phyloP scores from a whole-genome alignment of 2,888 invertebrate genomes.

The Cactoblastis cactorum region DNA sequence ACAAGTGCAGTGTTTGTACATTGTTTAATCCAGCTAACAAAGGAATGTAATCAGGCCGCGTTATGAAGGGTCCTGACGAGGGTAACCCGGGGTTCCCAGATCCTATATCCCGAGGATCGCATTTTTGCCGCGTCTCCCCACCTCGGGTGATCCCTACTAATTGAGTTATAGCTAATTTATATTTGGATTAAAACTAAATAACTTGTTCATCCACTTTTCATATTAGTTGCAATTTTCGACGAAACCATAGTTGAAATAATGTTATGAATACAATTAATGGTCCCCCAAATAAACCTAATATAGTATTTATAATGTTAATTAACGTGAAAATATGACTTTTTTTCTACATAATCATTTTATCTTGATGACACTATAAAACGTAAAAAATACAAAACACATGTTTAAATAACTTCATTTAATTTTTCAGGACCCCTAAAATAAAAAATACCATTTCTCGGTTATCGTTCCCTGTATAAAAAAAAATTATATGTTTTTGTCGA shows the following conservation, averaged over 20 bases:
- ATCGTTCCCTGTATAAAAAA: too few relatives aligned
- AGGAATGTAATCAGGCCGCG: constrained; percentile 64
- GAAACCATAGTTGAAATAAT: not conserved
- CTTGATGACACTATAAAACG: too few relatives aligned
- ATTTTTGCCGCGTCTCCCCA: constrained; percentile 36
- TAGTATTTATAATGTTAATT: too few relatives aligned
- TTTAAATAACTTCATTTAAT: too few relatives aligned
- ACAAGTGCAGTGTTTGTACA: constrained; percentile 45
- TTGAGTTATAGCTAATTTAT: constrained; percentile 73
- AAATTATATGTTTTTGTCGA: too few relatives aligned
- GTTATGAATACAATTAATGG: too few relatives aligned
- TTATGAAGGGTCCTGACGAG: constrained; percentile 56
- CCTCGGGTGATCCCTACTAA: constrained; percentile 52
- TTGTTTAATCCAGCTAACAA: constrained; percentile 60
- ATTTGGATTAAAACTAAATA: constrained; percentile 39
- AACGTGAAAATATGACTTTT: too few relatives aligned
- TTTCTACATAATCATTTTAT: too few relatives aligned
- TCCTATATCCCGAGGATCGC: constrained; percentile 17
- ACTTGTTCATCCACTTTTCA: not conserved
- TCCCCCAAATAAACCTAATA: too few relatives aligned
- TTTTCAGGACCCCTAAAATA: too few relatives aligned
- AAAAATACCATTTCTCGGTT: too few relatives aligned
- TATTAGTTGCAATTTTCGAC: not conserved
- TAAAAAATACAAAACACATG: too few relatives aligned
- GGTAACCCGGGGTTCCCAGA: constrained; percentile 50